These are phyloP conservation scores for Amyelois transitella DNA, from an alignment of 1,140 invertebrate species.

Conservation along the genomic window DNA sequence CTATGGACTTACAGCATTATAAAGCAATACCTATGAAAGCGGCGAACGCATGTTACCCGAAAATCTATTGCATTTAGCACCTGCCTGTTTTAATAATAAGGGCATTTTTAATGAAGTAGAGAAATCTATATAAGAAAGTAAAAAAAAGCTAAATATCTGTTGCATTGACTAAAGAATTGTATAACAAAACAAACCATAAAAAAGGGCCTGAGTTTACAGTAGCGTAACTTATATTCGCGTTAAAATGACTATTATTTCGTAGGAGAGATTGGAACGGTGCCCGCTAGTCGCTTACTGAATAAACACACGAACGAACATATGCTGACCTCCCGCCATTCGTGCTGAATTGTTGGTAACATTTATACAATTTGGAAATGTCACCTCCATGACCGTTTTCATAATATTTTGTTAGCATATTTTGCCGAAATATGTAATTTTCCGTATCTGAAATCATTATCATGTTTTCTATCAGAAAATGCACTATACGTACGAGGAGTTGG, in stretches of 20 bases:
- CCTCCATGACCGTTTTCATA: no score
- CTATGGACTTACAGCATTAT: no score
- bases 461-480: no score
- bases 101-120: no score
- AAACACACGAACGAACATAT: constrained; percentile 2
- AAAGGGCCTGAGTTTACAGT: constrained; percentile 20
- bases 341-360: neutral
- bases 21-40: no score
- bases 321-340: constrained; percentile 3
- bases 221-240: constrained; percentile 18
- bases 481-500: no score
- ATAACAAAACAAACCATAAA: constrained; percentile 25
- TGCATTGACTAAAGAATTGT: constrained; percentile 18
- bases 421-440: no score
- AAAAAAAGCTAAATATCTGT: neutral
- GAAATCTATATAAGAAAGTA: no score
- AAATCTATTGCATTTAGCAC: neutral
- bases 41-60: neutral
- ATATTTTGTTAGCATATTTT: no score
- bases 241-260: constrained; percentile 41
- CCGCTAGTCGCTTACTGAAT: no score
- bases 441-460: no score
- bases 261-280: constrained; percentile 33
- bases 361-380: neutral
- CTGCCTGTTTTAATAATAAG: no score